phyloP scores from a whole-genome alignment of 2,888 invertebrate species.

The Epistrophe eligans region DNA sequence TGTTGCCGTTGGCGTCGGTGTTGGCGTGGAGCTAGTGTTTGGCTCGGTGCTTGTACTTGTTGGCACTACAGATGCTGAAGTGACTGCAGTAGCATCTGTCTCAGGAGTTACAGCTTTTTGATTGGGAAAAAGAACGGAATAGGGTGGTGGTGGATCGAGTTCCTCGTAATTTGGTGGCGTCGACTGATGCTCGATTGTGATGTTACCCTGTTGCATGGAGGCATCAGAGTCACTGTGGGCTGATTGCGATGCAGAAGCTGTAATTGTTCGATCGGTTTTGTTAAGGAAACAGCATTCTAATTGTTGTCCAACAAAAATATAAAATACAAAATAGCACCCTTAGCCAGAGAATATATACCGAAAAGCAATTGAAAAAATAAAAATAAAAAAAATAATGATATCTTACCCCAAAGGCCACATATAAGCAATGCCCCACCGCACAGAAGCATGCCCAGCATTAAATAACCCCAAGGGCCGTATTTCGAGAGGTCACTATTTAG shows the following conservation, averaged over 20 bases:
- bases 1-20: background rate
- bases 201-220: constrained; percentile 80
- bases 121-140: constrained; percentile 87
- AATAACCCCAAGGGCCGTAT: constrained; percentile 90
- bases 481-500: constrained; percentile 87
- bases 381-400: too few species aligned
- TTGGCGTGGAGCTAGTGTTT: constrained; percentile 63
- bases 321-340: constrained; percentile 64
- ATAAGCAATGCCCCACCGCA: constrained; percentile 89
- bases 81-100: constrained; percentile 63
- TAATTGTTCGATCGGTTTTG: constrained; percentile 80
- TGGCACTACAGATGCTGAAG: constrained; percentile 46
- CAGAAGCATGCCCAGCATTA: constrained; percentile 89
- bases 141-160: constrained; percentile 87
- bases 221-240: constrained; percentile 82
- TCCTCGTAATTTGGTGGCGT: constrained; percentile 87
- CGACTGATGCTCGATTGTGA: constrained; percentile 78
- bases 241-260: constrained; percentile 83
- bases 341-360: constrained; percentile 45
- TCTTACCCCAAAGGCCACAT: constrained; percentile 88
- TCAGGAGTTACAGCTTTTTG: constrained; percentile 80
- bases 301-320: constrained; percentile 54
- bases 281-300: constrained; percentile 84
- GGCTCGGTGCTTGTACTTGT: constrained; percentile 58
- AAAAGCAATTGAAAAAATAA: constrained; percentile 60